Evolutionary conservation across 2,888 invertebrate genomes (phyloP).

Genomic region (Keiferia lycopersicella): DNA sequence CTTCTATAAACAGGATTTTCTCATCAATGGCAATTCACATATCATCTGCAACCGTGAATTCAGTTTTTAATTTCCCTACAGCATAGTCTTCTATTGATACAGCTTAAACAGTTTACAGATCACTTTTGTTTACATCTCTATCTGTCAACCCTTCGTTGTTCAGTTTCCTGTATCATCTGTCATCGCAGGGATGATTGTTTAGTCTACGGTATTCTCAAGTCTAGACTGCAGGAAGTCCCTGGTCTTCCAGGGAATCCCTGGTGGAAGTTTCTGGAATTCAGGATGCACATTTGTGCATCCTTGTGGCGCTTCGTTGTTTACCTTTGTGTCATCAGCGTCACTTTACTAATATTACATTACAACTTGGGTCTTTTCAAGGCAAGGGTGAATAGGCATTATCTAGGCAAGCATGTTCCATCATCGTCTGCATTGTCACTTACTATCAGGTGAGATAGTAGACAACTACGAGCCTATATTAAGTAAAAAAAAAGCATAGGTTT

Average conservation of each 20-base stretch:
- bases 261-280: slow-evolving; percentile 11
- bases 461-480: too few species aligned
- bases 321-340: slow-evolving; percentile 3
- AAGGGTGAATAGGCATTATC: too few species aligned
- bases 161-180: slow-evolving; percentile 19
- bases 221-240: slow-evolving; percentile 45
- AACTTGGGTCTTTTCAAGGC: too few species aligned
- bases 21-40: neutral
- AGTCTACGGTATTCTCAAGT: slow-evolving; percentile 47
- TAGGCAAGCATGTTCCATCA: too few species aligned
- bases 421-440: too few species aligned
- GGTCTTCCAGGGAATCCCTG: slow-evolving; percentile 31
- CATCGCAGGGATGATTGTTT: slow-evolving; percentile 44
- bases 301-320: slow-evolving; percentile 5
- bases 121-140: slow-evolving; percentile 20
- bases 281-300: slow-evolving; percentile 21
- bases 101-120: neutral
- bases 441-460: too few species aligned
- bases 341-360: neutral
- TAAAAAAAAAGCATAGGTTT: too few species aligned
- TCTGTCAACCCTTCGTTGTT: slow-evolving; percentile 18
- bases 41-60: neutral
- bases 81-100: neutral
- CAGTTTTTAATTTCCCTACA: too few species aligned
- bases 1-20: neutral